Evolutionary conservation across 2,888 invertebrate species (phyloP).

Genomic region (Scaptomyza flava): DNA sequence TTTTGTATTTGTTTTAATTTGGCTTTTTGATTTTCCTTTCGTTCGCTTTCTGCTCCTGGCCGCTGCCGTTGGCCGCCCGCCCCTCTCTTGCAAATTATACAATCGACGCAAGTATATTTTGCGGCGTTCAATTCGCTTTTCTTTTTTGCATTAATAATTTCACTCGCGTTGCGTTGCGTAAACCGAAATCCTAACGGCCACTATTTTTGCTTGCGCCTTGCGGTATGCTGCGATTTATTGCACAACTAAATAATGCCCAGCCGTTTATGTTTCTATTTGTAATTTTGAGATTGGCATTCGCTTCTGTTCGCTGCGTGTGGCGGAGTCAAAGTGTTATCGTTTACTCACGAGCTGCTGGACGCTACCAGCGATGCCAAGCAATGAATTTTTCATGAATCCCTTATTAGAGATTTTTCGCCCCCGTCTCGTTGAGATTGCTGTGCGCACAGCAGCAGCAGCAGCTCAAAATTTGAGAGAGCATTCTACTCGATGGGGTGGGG

Average conservation of each 20-base stretch:
- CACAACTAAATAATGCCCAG: conserved; percentile 47
- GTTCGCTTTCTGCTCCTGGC: conserved; percentile 38
- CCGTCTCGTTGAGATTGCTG: conserved; percentile 67
- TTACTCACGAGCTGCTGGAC: conserved; percentile 80
- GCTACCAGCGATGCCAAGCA: conserved; percentile 71
- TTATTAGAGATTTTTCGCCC: conserved; percentile 74
- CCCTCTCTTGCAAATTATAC: conserved; percentile 61
- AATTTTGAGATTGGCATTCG: conserved; percentile 22
- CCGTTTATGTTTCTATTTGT: conserved; percentile 7
- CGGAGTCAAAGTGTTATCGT: conserved; percentile 82
- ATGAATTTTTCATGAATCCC: conserved; percentile 82
- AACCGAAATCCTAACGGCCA: conserved; percentile 4
- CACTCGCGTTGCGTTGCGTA: conserved; percentile 56
- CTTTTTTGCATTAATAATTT: conserved; percentile 2
- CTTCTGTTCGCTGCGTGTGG: conserved; percentile 73
- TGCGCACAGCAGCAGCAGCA: conserved; percentile 49
- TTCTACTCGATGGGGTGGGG: background rate
- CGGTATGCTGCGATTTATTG: conserved; percentile 50
- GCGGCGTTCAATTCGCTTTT: conserved; percentile 33
- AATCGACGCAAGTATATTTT: conserved; percentile 49
- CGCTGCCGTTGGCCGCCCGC: conserved; percentile 69
- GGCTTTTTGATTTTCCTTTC: conserved; percentile 1
- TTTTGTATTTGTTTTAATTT: conserved; percentile 9
- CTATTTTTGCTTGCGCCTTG: conserved; percentile 26
- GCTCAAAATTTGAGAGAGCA: conserved; percentile 18